These are phyloP conservation scores for Phaethon lepturus DNA, from an alignment of 2,113 vertebrate genomes.

Conservation along the genomic window DNA sequence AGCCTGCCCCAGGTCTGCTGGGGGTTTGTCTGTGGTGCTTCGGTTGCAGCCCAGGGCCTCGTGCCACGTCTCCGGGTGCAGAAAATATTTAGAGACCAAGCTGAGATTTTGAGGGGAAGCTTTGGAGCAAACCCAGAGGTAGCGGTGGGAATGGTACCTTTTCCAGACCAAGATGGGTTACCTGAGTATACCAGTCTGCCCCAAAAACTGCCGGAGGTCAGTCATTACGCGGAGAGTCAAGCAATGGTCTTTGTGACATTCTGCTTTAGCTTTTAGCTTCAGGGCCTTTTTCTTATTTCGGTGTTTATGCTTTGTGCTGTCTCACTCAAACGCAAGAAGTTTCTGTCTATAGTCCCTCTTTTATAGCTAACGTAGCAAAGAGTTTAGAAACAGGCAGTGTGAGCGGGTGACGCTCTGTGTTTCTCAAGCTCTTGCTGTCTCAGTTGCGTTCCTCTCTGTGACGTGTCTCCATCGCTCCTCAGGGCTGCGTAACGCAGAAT, in stretches of 20 bases:
- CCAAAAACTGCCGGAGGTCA: neutral
- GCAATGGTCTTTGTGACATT: neutral
- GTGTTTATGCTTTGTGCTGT: neutral
- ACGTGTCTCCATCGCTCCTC: fast-evolving
- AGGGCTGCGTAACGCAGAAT: neutral
- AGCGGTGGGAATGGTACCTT: neutral
- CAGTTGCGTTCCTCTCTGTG: neutral
- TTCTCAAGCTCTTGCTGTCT: neutral
- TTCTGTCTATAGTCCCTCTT: neutral
- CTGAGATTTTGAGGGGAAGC: neutral
- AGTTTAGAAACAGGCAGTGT: neutral
- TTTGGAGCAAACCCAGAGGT: neutral
- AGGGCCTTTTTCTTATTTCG: neutral
- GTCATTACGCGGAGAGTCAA: neutral
- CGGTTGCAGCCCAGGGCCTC: neutral
- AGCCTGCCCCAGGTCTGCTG: neutral
- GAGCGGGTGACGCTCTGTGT: neutral
- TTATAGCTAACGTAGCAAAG: neutral
- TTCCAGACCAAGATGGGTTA: neutral
- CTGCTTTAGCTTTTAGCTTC: neutral
- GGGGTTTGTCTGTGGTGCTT: neutral
- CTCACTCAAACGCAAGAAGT: neutral
- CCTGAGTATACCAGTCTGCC: neutral
- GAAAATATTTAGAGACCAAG: neutral
- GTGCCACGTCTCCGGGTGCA: neutral